Base-by-base conservation (phyloP, 1,140 invertebrate species). In the Drosophila quadrilineata region DNA sequence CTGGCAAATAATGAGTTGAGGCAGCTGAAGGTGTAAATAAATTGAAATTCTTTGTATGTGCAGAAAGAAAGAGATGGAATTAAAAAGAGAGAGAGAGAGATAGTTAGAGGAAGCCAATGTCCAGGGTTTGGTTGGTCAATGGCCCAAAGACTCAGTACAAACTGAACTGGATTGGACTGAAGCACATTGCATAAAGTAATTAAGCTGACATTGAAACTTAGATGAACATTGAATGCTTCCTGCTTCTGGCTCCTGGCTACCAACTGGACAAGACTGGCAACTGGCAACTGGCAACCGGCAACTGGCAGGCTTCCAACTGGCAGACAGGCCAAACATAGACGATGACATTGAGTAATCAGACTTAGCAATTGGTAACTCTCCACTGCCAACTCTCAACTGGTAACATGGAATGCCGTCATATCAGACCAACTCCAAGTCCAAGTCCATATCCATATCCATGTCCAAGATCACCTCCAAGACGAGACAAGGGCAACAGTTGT, bases 151-250 rank as follows among this genome's bases (percentile, higher is more conserved):
- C 19, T 50, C 53, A 52, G 75, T 50, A 75, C n/a, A n/a, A n/a
- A n/a, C n/a, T n/a, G n/a, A n/a, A n/a, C n/a, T n/a, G n/a, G n/a
- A n/a, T n/a, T n/a, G n/a, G n/a, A n/a, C n/a, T n/a, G n/a, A n/a
- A 58, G 67, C 56, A 70, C 60, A 84, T 74, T 84, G 79, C 79
- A 84, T 84, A 73, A 84, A 84, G 77, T 84, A 84, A 84, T 84
- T 84, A 84, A 84, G 77, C 77, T 76, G 77, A 84, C 77, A 84
- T 85, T 84, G 77, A 84, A 84, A 85, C 77, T 85, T 85, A 84
- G 77, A 85, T 48, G 77, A 85, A 84, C 79, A 84, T 75, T 77
- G 79, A 85, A 84, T 38, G 79, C 79, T 84, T 85, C 77, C 77
- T 84, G 77, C 77, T 84, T 84, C 77, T 84, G 74, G 52, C 71